Percentiles rank a stretch among this genome's conserved stretches.
These are phyloP conservation scores for Adelosebastes latens DNA, from an alignment of 2,797 vertebrate genomes.

Conservation along the genomic window DNA sequence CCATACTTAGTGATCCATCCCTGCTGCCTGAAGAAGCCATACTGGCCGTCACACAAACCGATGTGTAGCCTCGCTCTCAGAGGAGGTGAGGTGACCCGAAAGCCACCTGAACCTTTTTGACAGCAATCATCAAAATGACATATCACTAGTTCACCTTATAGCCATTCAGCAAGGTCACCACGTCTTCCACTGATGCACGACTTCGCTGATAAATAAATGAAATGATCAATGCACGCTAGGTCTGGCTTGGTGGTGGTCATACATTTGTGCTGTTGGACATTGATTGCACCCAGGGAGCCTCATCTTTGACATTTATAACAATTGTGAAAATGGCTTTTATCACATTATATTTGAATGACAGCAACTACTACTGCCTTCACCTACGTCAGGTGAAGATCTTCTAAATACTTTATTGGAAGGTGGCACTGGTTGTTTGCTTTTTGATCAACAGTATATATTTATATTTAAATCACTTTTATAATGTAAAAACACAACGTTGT, in stretches of 20 bases:
- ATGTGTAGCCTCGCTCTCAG: constrained; percentile 72
- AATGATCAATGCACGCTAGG: neutral
- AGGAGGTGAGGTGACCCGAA: neutral
- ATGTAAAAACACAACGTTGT: constrained; percentile 19
- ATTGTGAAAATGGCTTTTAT: constrained; percentile 6
- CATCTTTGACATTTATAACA: neutral
- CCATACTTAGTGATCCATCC: constrained; percentile 89
- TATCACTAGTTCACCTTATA: constrained; percentile 22
- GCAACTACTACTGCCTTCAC: neutral
- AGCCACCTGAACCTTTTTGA: neutral
- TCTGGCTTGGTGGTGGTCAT: neutral
- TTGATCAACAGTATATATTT: constrained; percentile 30
- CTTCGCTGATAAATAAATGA: neutral
- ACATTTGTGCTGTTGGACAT: neutral
- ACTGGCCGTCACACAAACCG: constrained; percentile 80
- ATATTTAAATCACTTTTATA: constrained; percentile 17
- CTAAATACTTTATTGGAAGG: constrained; percentile 7
- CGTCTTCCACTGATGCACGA: constrained; percentile 31
- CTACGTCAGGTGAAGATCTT: neutral
- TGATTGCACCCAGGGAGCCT: neutral
- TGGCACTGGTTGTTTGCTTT: constrained; percentile 36
- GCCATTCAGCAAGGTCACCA: constrained; percentile 1
- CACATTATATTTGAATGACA: neutral
- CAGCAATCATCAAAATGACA: neutral
- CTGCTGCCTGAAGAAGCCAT: constrained; percentile 89